Percentiles rank a stretch among this genome's conserved stretches.
Conservation (phyloP, 1,140 invertebrate species). For the Camponotus floridanus region DNA sequence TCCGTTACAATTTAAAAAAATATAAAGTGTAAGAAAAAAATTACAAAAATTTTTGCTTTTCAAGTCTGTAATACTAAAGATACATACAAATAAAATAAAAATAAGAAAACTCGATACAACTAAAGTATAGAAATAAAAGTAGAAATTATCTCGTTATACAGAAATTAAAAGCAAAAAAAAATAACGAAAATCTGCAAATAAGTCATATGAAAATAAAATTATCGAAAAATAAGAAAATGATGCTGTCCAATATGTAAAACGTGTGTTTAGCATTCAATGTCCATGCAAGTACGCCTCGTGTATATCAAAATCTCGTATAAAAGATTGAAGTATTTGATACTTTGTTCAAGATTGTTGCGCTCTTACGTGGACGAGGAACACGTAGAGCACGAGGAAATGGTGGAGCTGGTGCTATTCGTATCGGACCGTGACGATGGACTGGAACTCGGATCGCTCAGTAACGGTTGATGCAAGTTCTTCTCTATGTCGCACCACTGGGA, state of each 20-base stretch:
- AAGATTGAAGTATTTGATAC: neutral
- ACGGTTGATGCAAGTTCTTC: conserved; percentile 14
- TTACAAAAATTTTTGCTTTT: too few species aligned
- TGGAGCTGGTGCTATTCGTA: neutral
- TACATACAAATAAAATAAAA: neutral
- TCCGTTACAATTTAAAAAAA: neutral
- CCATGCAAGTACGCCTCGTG: too few species aligned
- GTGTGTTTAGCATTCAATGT: too few species aligned
- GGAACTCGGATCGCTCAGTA: conserved; percentile 46
- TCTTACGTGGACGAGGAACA: neutral
- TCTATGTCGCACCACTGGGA: neutral
- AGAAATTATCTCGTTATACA: neutral
- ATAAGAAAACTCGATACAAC: neutral
- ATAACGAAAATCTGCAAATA: neutral
- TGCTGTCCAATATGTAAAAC: neutral
- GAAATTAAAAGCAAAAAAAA: neutral
- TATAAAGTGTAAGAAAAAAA: neutral
- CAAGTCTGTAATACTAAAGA: neutral
- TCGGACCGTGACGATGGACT: conserved; percentile 31
- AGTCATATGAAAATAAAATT: neutral
- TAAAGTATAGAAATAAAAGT: neutral
- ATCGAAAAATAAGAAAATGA: neutral
- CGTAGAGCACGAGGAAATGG: neutral
- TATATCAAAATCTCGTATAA: neutral
- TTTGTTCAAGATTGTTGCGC: neutral